phyloP scores from a whole-genome alignment of 2,888 invertebrate genomes.

The Heliconius ismenius region DNA sequence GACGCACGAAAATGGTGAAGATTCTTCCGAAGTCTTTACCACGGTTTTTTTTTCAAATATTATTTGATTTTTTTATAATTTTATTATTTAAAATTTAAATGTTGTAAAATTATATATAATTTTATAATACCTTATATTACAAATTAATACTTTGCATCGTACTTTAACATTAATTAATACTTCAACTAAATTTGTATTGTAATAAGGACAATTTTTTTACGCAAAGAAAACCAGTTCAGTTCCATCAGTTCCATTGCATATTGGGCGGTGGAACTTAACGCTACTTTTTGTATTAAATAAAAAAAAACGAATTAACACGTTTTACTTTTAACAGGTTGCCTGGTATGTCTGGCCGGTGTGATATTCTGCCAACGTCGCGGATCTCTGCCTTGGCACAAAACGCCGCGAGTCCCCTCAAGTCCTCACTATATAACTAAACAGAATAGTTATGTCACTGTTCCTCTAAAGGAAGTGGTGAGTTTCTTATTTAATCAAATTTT shows the following conservation, averaged over 20 bases:
- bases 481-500: neutral
- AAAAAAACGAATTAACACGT: too few species aligned
- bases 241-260: too few species aligned
- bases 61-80: neutral
- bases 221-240: too few species aligned
- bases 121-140: too few species aligned
- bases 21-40: conserved; percentile 14
- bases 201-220: too few species aligned
- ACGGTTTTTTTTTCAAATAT: conserved; percentile 25
- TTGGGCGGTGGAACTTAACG: too few species aligned
- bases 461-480: conserved; percentile 87
- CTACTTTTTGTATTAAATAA: too few species aligned
- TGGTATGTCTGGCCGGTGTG: conserved; percentile 75
- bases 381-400: conserved; percentile 72
- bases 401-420: conserved; percentile 85
- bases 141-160: too few species aligned
- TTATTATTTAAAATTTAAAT: neutral
- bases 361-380: conserved; percentile 73
- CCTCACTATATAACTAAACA: conserved; percentile 92
- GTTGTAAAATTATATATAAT: neutral
- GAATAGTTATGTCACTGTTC: conserved; percentile 92
- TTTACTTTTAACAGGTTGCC: conserved; percentile 59
- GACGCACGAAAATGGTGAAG: conserved; percentile 53
- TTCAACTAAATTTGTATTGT: too few species aligned
- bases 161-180: too few species aligned